Evolutionary conservation across 1,140 invertebrate species (phyloP), one percentile per base, ranked within the genome.

Genomic region (Conus betulinus): DNA sequence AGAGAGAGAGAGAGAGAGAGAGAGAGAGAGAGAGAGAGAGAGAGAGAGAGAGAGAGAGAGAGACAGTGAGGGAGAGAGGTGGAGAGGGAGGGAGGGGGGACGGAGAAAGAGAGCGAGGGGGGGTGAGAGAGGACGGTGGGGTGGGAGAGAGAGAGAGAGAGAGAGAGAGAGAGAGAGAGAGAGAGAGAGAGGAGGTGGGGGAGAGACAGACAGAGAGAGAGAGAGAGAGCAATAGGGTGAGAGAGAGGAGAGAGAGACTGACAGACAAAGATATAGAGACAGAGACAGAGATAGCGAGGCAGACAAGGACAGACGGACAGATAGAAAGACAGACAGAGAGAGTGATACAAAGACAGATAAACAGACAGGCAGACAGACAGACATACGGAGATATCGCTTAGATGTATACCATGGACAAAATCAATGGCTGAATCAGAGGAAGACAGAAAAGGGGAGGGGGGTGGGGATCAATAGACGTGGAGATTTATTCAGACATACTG

Each of bases 131-230:
- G n/a, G 20, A 23, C 11, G n/a, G 20, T 7, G 7, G 67, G 6
- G 67, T 5, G 67, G n/a, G 20, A 20, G 25, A 39, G 25, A 78
- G 25, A 39, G 25, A 39, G 25, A 39, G 76, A 78, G 25, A 78
- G 76, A 39, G 25, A 78, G 76, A 78, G 76, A 78, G n/a, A 78
- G 25, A 78, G 76, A 11, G 76, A 78, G 27, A 39, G 1, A 11
- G 76, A 78, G 27, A 78, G n/a, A 78, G 23, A 78, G 76, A 78
- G 76, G 39, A 27, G 15, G n/a, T 39, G 76, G 25, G 79, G 53
- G 39, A 81, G 39, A 81, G 39, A 81, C 8, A 81, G 39, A 81
- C 51, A 53, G 13, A 81, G 52, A 81, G 79, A 81, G 79, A 81
- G 52, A 53, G 79, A 81, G 79, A 53, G 51, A 81, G 79, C 10